Conservation (phyloP, 2,888 invertebrate species). For the Caenorhabditis panamensis region DNA sequence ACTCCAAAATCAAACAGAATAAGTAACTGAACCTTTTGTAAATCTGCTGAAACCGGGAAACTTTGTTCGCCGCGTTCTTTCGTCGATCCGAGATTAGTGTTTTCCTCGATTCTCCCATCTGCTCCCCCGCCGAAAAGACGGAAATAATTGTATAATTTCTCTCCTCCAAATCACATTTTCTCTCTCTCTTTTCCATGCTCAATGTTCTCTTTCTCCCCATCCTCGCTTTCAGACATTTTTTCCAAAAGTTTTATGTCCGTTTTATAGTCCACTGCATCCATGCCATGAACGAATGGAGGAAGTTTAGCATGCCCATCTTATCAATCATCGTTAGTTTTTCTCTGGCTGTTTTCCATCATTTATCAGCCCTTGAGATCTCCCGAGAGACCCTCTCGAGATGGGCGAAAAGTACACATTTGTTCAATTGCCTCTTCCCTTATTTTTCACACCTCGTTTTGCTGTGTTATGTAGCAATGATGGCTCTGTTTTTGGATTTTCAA, state of each 20-base stretch:
- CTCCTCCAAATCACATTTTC: constrained; percentile 45
- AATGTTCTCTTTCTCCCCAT: constrained; percentile 3
- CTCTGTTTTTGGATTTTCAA: too few relatives aligned
- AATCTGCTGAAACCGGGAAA: not conserved
- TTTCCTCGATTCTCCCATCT: constrained; percentile 36
- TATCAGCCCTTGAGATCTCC: constrained; percentile 18
- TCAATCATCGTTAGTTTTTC: constrained; percentile 32
- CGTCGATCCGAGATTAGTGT: constrained; percentile 19
- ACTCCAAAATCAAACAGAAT: too few relatives aligned
- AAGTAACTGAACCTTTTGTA: too few relatives aligned
- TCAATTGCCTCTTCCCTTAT: too few relatives aligned
- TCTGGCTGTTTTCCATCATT: constrained; percentile 27
- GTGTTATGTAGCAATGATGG: too few relatives aligned
- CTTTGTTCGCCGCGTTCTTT: constrained; percentile 17
- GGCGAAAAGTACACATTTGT: too few relatives aligned
- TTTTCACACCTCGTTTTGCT: too few relatives aligned
- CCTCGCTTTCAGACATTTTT: not conserved
- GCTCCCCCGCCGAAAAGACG: constrained; percentile 12
- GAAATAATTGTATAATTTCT: constrained; percentile 58
- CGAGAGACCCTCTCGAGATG: constrained; percentile 43
- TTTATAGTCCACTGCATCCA: too few relatives aligned
- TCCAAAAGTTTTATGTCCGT: too few relatives aligned
- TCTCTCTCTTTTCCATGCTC: constrained; percentile 33
- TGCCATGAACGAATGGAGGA: too few relatives aligned
- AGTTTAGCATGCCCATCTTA: constrained; percentile 1